Conservation (phyloP, 2,888 invertebrate genomes). For the Cheilosia impressa region DNA sequence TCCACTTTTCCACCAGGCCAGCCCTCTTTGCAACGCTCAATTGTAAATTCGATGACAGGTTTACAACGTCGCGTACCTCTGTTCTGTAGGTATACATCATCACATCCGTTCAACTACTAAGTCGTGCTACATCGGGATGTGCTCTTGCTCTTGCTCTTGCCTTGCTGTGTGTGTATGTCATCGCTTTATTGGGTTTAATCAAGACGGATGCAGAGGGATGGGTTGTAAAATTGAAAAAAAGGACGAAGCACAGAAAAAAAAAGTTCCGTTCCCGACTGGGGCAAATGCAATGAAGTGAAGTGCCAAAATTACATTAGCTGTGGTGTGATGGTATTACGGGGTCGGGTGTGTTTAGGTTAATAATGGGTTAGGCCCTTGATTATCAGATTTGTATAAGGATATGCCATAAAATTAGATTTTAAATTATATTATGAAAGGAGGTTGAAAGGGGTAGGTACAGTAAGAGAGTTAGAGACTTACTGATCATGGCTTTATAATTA, state of each 20-base stretch:
- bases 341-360: conserved; percentile 39
- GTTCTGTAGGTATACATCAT: conserved; percentile 23
- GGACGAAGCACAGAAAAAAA: conserved; percentile 22
- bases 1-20: neutral
- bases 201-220: conserved; percentile 62
- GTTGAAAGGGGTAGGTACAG: neutral
- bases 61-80: conserved; percentile 45
- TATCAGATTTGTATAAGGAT: conserved; percentile 44
- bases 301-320: conserved; percentile 56
- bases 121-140: conserved; percentile 8
- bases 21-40: conserved; percentile 10
- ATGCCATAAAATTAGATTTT: conserved; percentile 31
- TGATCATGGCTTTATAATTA: conserved; percentile 56
- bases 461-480: conserved; percentile 37
- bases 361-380: conserved; percentile 57
- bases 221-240: conserved; percentile 55
- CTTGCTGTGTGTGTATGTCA: conserved; percentile 33
- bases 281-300: conserved; percentile 67
- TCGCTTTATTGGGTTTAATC: conserved; percentile 63
- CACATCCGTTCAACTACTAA: conserved; percentile 27
- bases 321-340: neutral
- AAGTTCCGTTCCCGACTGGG: conserved; percentile 20
- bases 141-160: neutral
- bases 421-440: neutral
- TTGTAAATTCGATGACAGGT: conserved; percentile 69